Base-by-base conservation (phyloP, 37 sponge, comb jelly and placozoan genomes). In the Dysidea cf. avara region DNA sequence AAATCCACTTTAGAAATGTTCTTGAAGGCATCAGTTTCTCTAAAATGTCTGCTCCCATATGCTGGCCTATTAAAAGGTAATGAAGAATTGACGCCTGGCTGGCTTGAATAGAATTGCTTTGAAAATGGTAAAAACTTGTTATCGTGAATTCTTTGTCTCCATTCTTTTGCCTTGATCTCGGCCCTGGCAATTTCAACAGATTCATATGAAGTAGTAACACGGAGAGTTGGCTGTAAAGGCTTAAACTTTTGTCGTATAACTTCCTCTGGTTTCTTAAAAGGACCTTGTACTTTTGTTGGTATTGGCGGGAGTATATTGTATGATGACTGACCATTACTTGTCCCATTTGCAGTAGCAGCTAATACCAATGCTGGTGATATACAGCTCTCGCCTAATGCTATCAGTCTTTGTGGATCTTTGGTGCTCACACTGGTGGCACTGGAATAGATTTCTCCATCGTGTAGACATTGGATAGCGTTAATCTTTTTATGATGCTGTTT, bases 181-280 rank as follows among this genome's bases (percentile, higher is more conserved):
- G 53, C 63, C 77, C 86, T 77, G 18, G 89, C 89, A 46, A 32
- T 78, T 47, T 88, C 89, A 13, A 80, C 84, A 49, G 79, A 77
- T 34, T 83, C 34, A 61, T 54, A 88, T 26, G 73, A 47, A 17
- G 89, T 88, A 29, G 75, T 32, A 18, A 88, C 89, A 28, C 83
- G 61, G 12, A 88, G 80, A 2, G 89, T 77, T 0, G 89, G 83
- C 52, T 75, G 54, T 0, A 88, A 75, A 2, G 83, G 79, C 31
- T 47, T 63, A 47, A 31, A 29, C 39, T 69, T 70, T 33, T 78
- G 77, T 58, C 59, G 69, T 70, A 43, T 39, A 49, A 88, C 89
- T 61, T 83, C 69, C 30, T 78, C 76, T n/a, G 83, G 66, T 1
- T 56, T 2, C 40, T 47, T 32, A 70, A 88, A 88, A 16, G 89